Evolutionary conservation across 2,797 vertebrate genomes (phyloP).

Genomic region (Clarias laeviceps): DNA sequence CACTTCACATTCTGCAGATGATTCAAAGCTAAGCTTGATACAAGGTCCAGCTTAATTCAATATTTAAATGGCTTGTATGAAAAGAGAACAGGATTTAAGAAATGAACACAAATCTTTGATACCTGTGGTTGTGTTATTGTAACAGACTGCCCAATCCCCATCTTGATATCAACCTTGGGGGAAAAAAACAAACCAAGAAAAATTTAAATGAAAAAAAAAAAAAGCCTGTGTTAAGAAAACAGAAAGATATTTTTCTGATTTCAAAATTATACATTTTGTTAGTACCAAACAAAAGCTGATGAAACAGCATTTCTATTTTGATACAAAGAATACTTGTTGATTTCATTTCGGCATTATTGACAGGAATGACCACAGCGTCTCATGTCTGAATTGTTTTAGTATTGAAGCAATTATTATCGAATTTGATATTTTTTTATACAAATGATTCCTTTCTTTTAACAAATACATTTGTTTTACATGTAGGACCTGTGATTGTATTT

Average conservation of each 20-base stretch:
- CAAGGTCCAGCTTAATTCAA: background rate
- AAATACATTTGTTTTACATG: background rate
- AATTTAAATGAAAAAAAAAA: background rate
- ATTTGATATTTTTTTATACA: background rate
- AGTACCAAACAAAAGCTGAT: background rate
- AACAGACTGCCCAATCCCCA: slow-evolving; percentile 75
- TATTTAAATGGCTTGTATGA: too few species aligned
- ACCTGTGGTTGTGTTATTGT: slow-evolving; percentile 60
- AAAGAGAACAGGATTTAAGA: background rate
- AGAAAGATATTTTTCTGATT: background rate
- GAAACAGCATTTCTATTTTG: background rate
- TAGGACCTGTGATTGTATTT: background rate
- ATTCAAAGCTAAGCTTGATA: background rate
- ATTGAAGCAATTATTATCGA: background rate
- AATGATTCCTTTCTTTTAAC: background rate
- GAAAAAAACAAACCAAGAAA: background rate
- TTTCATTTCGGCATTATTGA: background rate
- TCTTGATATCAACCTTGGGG: slow-evolving; percentile 56
- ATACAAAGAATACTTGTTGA: background rate
- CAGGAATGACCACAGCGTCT: too few species aligned
- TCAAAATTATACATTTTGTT: background rate
- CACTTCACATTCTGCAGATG: background rate
- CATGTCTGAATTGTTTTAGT: background rate
- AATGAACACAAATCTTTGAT: slow-evolving; percentile 26
- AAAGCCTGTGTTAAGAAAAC: slow-evolving; percentile 33